Conservation (phyloP, 2,797 vertebrate species). For the Allobates femoralis region DNA sequence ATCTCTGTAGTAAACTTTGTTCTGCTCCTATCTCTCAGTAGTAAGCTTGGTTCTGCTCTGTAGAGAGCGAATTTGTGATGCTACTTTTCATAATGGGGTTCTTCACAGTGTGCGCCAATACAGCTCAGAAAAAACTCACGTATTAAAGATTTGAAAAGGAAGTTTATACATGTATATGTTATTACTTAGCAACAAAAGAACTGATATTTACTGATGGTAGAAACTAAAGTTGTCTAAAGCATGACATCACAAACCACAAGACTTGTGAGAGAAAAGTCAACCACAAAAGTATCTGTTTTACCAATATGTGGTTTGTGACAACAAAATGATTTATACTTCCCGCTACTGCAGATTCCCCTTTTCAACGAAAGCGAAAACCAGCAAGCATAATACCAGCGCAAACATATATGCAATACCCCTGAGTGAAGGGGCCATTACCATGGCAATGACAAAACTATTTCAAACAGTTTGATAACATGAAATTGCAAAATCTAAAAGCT, state of each 20-base stretch:
- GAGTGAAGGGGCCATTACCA: not conserved
- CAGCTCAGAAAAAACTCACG: too few species aligned
- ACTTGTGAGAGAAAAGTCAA: not conserved
- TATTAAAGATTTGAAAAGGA: not conserved
- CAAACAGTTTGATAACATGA: not conserved
- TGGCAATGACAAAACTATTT: not conserved
- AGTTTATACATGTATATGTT: conserved; percentile 10
- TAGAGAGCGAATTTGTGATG: too few species aligned
- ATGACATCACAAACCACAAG: conserved; percentile 15
- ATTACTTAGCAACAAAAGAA: conserved; percentile 32
- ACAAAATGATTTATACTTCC: not conserved
- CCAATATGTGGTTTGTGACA: conserved; percentile 31
- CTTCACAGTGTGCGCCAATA: too few species aligned
- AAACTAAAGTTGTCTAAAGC: conserved; percentile 21
- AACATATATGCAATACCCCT: not conserved
- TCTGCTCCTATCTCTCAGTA: too few species aligned
- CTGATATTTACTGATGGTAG: not conserved
- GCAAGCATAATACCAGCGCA: not conserved
- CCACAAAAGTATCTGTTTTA: conserved; percentile 9
- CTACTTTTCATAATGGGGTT: too few species aligned
- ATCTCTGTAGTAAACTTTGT: too few species aligned
- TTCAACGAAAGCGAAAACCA: not conserved
- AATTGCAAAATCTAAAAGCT: not conserved
- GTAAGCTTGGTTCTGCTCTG: too few species aligned
- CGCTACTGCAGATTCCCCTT: not conserved